Evolutionary conservation across 2,888 invertebrate species (phyloP), one percentile per base, ranked within the genome.

Genomic region (Diarsia mendica): DNA sequence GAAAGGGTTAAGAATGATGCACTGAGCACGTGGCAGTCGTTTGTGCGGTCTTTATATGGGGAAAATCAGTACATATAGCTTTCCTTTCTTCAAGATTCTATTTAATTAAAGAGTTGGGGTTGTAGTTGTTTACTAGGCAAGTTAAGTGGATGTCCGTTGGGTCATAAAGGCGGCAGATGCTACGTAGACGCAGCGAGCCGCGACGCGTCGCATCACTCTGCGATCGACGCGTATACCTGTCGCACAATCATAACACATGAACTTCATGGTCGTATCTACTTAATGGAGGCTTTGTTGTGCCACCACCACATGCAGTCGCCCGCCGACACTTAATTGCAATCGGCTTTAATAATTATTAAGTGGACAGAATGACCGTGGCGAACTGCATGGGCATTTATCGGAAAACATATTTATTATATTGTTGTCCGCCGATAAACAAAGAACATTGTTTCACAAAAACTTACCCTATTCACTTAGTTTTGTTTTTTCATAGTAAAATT

Each of bases 241-340:
- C 81, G 73, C 83, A 84, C 88, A 90, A 91, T 90, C 89, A 91
- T 90, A 92, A 86, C 90, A 89, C 88, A 90, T 90, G 88, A 90
- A 91, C 89, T 91, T 90, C 88, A 91, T 85, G 87, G 85, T 74
- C 86, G 76, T 68, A 76, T 58, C 63, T 81, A 79, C 53, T 82
- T 90, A 91, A 90, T 89, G 88, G 88, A 87, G 87, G 87, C 88
- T 89, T 90, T 89, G 90, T 90, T 86, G 82, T 79, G 77, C 85
- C 75, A 86, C 86, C 88, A 88, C 88, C 89, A 90, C 89, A 89
- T 89, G 89, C 87, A 85, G 78, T 76, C 77, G 83, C 79, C 8
- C 75, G 86, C 81, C 80, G 85, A 86, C 85, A 86, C 84, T 88
- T 92, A 91, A 91, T 91, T 91, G 88, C 90, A 86, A 89, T 91